A percentile compares a stretch with the other conserved stretches of the same genome.
Conservation (phyloP, 2,888 invertebrate species). For the Thecocarcelia acutangulata region DNA sequence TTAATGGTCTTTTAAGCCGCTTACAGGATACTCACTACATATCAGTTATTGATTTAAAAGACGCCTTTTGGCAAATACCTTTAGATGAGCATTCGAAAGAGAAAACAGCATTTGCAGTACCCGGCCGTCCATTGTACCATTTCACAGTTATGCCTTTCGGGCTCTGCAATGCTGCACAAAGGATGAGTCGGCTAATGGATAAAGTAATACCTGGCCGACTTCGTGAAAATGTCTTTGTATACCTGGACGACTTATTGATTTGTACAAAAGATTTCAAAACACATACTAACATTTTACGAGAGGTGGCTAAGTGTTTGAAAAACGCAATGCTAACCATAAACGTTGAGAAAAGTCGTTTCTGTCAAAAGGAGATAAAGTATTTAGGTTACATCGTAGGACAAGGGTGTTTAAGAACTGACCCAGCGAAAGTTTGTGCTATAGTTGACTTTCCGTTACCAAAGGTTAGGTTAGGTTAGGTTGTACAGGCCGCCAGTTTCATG, state of each 20-base stretch:
- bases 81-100: no score
- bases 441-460: conserved; percentile 33
- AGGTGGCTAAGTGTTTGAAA: conserved; percentile 20
- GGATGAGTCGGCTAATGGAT: background rate
- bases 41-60: no score
- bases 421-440: conserved; percentile 19
- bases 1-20: no score
- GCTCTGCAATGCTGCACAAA: background rate
- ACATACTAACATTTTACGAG: conserved; percentile 4
- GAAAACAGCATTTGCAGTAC: no score
- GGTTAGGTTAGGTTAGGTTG: no score
- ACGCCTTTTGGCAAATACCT: no score
- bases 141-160: no score
- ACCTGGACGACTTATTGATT: conserved; percentile 2
- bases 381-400: conserved; percentile 43
- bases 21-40: no score
- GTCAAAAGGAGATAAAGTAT: conserved; percentile 44
- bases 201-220: conserved; percentile 7
- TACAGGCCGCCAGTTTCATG: no score
- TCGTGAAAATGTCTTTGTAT: conserved; percentile 10
- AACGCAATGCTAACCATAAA: conserved; percentile 39
- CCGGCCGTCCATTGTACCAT: no score
- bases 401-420: conserved; percentile 17
- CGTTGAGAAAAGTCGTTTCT: conserved; percentile 45
- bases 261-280: no score